Conservation (phyloP, 2,113 vertebrate genomes). For the Gobius niger region DNA sequence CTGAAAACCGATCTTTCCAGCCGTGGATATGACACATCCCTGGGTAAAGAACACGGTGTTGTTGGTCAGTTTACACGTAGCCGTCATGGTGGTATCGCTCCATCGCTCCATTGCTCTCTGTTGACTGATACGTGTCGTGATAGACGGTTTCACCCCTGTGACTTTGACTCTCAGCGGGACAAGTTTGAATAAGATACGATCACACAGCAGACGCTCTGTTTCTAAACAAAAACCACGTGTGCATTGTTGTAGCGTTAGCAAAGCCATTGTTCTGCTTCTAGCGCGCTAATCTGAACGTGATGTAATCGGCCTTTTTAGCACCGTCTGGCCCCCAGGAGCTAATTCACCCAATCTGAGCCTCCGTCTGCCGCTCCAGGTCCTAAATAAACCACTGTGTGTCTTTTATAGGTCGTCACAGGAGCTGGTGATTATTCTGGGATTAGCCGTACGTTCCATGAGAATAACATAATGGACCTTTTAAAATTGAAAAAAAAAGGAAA, state of each 20-base stretch:
- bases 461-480: too few relatives aligned
- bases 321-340: constrained; percentile 8
- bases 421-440: background rate
- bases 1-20: too few relatives aligned
- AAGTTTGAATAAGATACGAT: constrained; percentile 23
- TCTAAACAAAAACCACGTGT: constrained; percentile 36
- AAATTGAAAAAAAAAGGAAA: too few relatives aligned
- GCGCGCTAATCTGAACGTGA: constrained; percentile 15
- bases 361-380: constrained; percentile 8
- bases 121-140: background rate
- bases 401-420: background rate
- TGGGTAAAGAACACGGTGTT: too few relatives aligned
- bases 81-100: too few relatives aligned
- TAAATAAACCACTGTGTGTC: constrained; percentile 17
- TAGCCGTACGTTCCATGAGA: too few relatives aligned
- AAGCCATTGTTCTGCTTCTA: constrained; percentile 17
- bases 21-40: too few relatives aligned
- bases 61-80: too few relatives aligned
- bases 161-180: constrained; percentile 9
- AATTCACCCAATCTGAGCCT: constrained; percentile 12
- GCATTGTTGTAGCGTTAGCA: background rate
- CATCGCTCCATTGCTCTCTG: too few relatives aligned
- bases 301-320: constrained; percentile 26
- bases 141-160: background rate
- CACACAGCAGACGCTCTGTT: constrained; percentile 11